Base-by-base conservation (phyloP, 1,140 invertebrate species). In the Psix sp. region DNA sequence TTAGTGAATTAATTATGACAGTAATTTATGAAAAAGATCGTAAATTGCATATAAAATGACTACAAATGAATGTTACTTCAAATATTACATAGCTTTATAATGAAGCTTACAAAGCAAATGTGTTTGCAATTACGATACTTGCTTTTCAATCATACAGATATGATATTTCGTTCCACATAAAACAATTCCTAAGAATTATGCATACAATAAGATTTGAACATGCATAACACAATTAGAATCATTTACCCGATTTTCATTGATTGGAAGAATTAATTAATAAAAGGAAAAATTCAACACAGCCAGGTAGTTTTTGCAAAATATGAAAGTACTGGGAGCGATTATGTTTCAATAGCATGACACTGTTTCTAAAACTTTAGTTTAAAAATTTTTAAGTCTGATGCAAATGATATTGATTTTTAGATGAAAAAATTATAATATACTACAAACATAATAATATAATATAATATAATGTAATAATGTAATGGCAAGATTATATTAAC, bases 141-240 rank as follows among this genome's bases (percentile, higher is more conserved):
- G 36, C 49, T 62, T 70, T n/a, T 39, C 21, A 52, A 59, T 48
- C 33, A 66, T 26, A 66, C 45, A 63, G 7, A 59, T 46, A 51
- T 40, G 31, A 60, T 73, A 54, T 46, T 54, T 59, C 21, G 39
- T 36, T 48, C 33, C 48, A 66, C 60, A 65, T 59, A 60, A 38
- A 54, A 73, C 68, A 42, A 72, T 59, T 18, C 33, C 67, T 56
- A 73, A 66, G 43, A 35, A 31, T 52, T 66, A 73, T 66, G 70
- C 70, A 73, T 54, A 54, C 48, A 63, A 16, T 52, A 51, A 51
- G 14, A 42, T 14, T 72, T 51, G 13, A 33, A 18, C 70, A 73
- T 73, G 70, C 70, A 54, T 46, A 60, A 66, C n/a, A 18, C 52
- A 48, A 39, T 24, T 54, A 18, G 5, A 15, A 33, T 48, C 3